Base-by-base conservation (phyloP, 1,140 invertebrate species). In the Prorops nasuta region DNA sequence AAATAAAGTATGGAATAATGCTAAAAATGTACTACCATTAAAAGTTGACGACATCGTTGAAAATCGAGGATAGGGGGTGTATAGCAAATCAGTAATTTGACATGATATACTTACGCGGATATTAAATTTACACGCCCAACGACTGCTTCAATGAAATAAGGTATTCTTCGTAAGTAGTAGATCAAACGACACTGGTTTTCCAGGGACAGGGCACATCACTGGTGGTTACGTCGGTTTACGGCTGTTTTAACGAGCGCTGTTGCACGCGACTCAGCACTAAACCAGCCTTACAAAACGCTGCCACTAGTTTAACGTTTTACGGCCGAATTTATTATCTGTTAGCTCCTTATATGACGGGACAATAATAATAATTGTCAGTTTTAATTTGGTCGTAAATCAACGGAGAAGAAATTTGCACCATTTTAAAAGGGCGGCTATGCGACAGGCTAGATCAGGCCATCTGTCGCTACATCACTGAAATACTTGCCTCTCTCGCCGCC, bases 331-430 rank as follows among this genome's bases (percentile, higher is more conserved):
- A 78, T 78, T 78, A 78, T 77, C 72, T 77, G 73, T 74, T 77
- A 74, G 67, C 72, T 75, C 66, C 72, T 77, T 73, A 73, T 72
- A 76, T 72, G 67, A 76, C 55, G 66, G 65, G 57, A 71, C 67
- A 70, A 77, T 77, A 76, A 74, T 63, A 73, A 75, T 78, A 71
- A 77, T 77, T 77, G 74, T 78, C 74, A 77, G 66, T 63, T 77
- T 76, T 71, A 75, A 77, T 74, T 75, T 51, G 56, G 63, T 70
- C 68, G 64, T 76, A 78, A 78, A 76, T 77, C 66, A 64, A 49
- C 48, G 42, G 56, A 43, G 54, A 63, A 68, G 64, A 61, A 63
- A 71, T 69, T 69, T 56, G 51, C 55, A 56, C 44, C 48, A 58
- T 63, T 69, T 60, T 58, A 58, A 58, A n/a, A n/a, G 44, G 41